Evolutionary conservation across 1,140 invertebrate genomes (phyloP).

Genomic region (Mactra quadrangularis): DNA sequence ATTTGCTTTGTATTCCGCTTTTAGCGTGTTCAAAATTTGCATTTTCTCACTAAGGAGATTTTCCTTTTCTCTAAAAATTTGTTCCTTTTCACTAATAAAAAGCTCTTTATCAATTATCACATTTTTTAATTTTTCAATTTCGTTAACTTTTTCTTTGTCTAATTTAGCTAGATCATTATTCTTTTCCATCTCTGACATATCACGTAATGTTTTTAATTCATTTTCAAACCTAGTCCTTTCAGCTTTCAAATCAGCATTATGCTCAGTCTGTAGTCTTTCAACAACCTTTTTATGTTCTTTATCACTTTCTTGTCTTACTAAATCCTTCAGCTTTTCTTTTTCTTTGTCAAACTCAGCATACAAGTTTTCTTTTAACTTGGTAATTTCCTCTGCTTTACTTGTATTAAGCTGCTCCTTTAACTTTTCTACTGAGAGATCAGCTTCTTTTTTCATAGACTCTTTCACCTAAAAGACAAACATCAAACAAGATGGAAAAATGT

Average conservation of each 20-base stretch:
- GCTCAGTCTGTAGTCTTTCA: constrained; percentile 32
- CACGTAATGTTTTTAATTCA: constrained; percentile 40
- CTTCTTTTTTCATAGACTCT: constrained; percentile 35
- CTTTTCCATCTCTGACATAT: constrained; percentile 49
- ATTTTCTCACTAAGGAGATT: constrained; percentile 20
- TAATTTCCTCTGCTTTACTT: constrained; percentile 21
- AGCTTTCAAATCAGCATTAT: constrained; percentile 4
- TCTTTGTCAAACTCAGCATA: constrained; percentile 1
- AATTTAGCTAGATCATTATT: constrained; percentile 47
- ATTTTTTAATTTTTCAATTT: constrained; percentile 54
- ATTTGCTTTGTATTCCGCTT: constrained; percentile 13
- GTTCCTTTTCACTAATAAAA: constrained; percentile 37
- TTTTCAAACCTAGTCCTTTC: constrained; percentile 33
- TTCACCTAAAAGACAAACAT: constrained; percentile 20
- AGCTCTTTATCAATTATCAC: constrained; percentile 50
- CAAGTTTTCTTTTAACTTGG: constrained; percentile 23
- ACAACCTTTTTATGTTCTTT: constrained; percentile 15
- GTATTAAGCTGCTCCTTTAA: constrained; percentile 16
- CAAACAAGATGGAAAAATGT: too few species aligned
- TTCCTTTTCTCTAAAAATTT: constrained; percentile 32
- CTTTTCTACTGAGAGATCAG: constrained; percentile 12
- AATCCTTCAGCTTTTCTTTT: constrained; percentile 31
- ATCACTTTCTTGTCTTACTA: not conserved
- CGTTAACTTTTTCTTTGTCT: constrained; percentile 51
- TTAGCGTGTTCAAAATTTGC: constrained; percentile 15